Conservation (phyloP, 1,140 invertebrate genomes). For the Leucophenga varia region DNA sequence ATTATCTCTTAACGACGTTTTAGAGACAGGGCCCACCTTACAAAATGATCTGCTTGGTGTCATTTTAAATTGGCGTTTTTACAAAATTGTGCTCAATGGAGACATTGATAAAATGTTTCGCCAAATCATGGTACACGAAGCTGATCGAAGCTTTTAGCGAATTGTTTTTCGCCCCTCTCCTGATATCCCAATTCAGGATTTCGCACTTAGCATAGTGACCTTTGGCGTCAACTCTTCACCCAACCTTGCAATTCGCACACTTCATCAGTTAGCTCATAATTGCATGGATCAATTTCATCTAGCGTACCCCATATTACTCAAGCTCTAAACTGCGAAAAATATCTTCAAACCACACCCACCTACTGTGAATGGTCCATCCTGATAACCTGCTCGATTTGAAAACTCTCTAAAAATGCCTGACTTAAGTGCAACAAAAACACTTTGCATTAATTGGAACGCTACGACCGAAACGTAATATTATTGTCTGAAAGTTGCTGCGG, state of each 20-base stretch:
- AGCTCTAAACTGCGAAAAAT: too few species aligned
- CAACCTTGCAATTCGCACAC: constrained; percentile 38
- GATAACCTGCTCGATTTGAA: too few species aligned
- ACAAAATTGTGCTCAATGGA: constrained; percentile 27
- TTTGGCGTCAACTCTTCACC: constrained; percentile 47
- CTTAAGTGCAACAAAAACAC: too few species aligned
- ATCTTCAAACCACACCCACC: too few species aligned
- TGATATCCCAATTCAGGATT: too few species aligned
- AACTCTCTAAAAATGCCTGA: too few species aligned
- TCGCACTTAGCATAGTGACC: constrained; percentile 45
- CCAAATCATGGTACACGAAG: constrained; percentile 37
- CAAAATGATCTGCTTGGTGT: constrained; percentile 35
- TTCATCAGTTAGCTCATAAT: constrained; percentile 3
- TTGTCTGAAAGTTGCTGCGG: too few species aligned
- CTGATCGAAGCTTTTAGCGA: constrained; percentile 38
- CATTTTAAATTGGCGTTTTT: constrained; percentile 24
- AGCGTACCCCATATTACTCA: too few species aligned
- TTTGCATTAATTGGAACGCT: too few species aligned
- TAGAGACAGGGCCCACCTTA: constrained; percentile 29
- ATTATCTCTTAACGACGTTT: constrained; percentile 9
- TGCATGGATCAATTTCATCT: too few species aligned
- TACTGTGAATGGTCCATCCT: too few species aligned
- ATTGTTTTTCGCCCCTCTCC: constrained; percentile 49
- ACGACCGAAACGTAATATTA: too few species aligned
- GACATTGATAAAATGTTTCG: constrained; percentile 57